A percentile compares a stretch with the other conserved stretches of the same genome.
Evolutionary conservation across 2,888 invertebrate species (phyloP).

Genomic region (Tetanocera ferruginea): DNA sequence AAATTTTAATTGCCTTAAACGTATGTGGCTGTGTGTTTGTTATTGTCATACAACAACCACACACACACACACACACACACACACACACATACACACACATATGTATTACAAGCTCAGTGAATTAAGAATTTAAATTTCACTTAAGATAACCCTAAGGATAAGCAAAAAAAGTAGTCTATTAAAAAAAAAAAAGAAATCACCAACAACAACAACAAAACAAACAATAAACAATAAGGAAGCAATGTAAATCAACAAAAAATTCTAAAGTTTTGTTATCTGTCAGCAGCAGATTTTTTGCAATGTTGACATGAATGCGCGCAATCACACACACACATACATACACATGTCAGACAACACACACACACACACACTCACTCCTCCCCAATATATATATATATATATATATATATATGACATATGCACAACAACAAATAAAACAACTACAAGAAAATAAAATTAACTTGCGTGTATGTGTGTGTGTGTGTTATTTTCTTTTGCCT

Average conservation of each 20-base stretch:
- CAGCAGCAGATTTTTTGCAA: not conserved
- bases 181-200: not conserved
- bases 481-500: too few species aligned
- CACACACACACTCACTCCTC: not conserved
- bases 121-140: not conserved
- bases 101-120: not conserved
- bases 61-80: not conserved
- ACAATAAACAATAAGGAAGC: not conserved
- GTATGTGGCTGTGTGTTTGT: too few species aligned
- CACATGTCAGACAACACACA: not conserved
- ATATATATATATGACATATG: too few species aligned
- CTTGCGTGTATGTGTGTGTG: too few species aligned
- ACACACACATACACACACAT: not conserved
- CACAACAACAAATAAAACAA: too few species aligned
- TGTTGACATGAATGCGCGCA: not conserved
- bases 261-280: not conserved
- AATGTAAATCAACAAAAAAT: not conserved
- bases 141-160: not conserved
- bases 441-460: too few species aligned
- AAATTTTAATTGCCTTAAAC: too few species aligned
- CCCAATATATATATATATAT: not conserved
- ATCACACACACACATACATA: not conserved
- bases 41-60: too few species aligned
- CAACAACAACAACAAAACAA: not conserved
- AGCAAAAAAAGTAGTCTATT: not conserved